Evolutionary conservation across 53 echinoderm and acorn worm species (phyloP).

Genomic region (Paracentrotus lividus): DNA sequence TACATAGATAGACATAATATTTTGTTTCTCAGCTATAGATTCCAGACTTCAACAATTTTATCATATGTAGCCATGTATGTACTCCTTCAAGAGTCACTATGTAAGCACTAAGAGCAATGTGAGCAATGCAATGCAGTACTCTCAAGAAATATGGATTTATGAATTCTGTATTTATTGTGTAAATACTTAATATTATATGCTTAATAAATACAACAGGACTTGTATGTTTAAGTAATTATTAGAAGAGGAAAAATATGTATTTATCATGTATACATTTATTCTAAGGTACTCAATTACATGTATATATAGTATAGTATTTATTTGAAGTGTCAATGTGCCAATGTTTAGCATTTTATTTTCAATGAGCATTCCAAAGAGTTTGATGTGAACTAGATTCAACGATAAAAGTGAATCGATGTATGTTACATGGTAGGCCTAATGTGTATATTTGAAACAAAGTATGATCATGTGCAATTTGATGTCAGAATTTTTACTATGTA

Average conservation of each 20-base stretch:
- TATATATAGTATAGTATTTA: background rate
- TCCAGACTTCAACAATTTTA: background rate
- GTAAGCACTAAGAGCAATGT: background rate
- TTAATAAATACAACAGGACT: background rate
- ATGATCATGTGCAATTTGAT: background rate
- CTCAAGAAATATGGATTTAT: background rate
- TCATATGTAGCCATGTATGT: background rate
- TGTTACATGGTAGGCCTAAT: too few species aligned
- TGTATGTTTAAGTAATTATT: background rate
- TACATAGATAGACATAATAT: background rate
- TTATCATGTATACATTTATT: background rate
- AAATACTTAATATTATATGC: background rate
- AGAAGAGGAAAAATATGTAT: background rate
- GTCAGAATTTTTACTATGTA: background rate
- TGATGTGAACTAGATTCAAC: background rate
- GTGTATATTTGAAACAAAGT: background rate
- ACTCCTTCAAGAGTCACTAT: background rate
- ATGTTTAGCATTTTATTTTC: background rate
- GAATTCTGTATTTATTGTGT: background rate
- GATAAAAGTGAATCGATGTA: background rate
- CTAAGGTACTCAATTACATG: background rate
- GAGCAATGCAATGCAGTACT: conserved; percentile 1
- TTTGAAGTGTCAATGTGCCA: background rate
- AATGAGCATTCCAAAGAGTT: conserved; percentile 15
- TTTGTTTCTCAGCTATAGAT: background rate